phyloP scores from a whole-genome alignment of 2,888 invertebrate species.

The Plusia festucae region DNA sequence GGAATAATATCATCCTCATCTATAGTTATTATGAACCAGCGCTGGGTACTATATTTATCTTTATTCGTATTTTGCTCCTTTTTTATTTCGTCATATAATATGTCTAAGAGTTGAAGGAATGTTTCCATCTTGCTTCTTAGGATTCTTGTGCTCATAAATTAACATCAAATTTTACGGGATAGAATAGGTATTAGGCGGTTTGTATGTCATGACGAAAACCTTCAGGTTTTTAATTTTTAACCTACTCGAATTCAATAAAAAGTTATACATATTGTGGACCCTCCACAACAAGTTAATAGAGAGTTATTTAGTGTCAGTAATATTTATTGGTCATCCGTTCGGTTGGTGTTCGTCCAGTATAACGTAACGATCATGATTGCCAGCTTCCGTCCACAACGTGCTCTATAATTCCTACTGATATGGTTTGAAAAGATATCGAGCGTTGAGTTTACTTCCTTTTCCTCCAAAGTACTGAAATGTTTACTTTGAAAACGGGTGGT shows the following conservation, averaged over 20 bases:
- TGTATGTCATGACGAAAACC: too few species aligned
- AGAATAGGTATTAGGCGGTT: too few species aligned
- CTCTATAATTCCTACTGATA: constrained; percentile 21
- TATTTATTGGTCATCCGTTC: constrained; percentile 52
- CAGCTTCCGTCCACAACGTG: constrained; percentile 69
- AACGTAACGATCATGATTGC: constrained; percentile 70
- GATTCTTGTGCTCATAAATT: too few species aligned
- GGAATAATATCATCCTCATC: too few species aligned
- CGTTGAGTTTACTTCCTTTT: not conserved
- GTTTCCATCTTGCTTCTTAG: too few species aligned
- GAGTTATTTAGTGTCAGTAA: constrained; percentile 34
- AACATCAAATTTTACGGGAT: too few species aligned
- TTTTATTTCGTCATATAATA: too few species aligned
- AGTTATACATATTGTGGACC: not conserved
- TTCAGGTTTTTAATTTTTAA: not conserved
- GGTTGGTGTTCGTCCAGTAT: constrained; percentile 56
- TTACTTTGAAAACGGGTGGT: not conserved
- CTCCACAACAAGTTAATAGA: constrained; percentile 24
- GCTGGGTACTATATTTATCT: too few species aligned
- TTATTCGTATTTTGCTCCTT: too few species aligned
- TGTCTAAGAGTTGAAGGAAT: too few species aligned
- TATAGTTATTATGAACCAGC: too few species aligned
- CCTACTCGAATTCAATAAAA: not conserved
- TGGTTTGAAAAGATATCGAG: constrained; percentile 8
- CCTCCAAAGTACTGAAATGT: not conserved